A percentile compares a stretch with the other conserved stretches of the same genome.
Conservation (phyloP, 1,140 invertebrate genomes). For the Bombus confusus region DNA sequence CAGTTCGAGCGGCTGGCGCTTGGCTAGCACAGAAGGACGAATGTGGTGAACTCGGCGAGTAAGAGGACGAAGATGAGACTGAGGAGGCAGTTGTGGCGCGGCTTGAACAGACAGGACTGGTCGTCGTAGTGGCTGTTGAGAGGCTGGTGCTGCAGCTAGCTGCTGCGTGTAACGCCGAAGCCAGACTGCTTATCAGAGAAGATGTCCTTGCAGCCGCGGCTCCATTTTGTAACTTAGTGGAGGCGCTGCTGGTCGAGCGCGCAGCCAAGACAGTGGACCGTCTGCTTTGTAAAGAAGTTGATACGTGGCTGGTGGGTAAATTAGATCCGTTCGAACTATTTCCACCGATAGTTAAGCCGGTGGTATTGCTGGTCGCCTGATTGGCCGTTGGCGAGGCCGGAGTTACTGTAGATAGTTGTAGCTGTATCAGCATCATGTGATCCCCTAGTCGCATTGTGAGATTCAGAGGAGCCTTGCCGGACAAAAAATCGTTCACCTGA, state of each 20-base stretch:
- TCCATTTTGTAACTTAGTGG: conserved; percentile 56
- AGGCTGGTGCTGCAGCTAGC: conserved; percentile 63
- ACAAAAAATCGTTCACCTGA: conserved; percentile 96
- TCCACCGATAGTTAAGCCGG: conserved; percentile 39
- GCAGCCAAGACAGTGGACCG: conserved; percentile 61
- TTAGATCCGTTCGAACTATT: conserved; percentile 50
- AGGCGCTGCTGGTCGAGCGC: conserved; percentile 37
- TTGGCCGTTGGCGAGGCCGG: conserved; percentile 72
- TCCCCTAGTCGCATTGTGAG: conserved; percentile 96
- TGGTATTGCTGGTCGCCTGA: conserved; percentile 29
- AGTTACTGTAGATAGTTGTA: conserved; percentile 93
- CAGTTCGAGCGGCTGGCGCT: conserved; percentile 7
- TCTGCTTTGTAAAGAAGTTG: conserved; percentile 59
- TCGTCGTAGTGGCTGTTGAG: conserved; percentile 63
- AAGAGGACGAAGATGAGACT: conserved; percentile 59
- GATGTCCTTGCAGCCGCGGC: conserved; percentile 58
- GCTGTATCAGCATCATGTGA: conserved; percentile 98
- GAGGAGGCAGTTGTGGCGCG: conserved; percentile 58
- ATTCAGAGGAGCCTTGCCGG: conserved; percentile 95
- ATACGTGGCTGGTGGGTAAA: conserved; percentile 45
- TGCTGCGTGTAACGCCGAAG: conserved; percentile 66
- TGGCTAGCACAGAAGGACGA: conserved; percentile 48
- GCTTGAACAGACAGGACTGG: conserved; percentile 64
- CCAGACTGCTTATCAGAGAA: conserved; percentile 70
- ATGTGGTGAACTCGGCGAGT: conserved; percentile 57